phyloP scores from a whole-genome alignment of 2,888 invertebrate species.

The Nasonia oneida region DNA sequence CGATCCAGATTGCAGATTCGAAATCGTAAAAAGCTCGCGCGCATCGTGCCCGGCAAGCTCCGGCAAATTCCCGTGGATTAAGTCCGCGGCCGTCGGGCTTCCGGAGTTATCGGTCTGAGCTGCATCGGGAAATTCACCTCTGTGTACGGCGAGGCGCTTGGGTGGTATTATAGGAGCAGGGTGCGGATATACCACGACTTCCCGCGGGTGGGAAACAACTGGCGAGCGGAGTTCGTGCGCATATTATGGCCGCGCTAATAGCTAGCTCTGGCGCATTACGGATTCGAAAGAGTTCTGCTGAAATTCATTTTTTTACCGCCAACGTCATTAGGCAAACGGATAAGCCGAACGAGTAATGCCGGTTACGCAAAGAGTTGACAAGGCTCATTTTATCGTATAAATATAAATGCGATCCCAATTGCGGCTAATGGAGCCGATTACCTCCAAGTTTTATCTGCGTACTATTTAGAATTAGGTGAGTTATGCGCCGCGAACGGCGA shows the following conservation, averaged over 20 bases:
- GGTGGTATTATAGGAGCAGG: slow-evolving; percentile 41
- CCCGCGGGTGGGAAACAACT: slow-evolving; percentile 11
- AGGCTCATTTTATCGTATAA: background rate
- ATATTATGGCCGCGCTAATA: background rate
- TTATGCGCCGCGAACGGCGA: background rate
- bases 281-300: background rate
- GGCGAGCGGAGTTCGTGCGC: background rate
- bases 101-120: slow-evolving; percentile 30
- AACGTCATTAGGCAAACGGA: background rate
- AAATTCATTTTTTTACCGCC: no score
- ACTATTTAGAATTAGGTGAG: background rate
- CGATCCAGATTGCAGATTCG: slow-evolving; percentile 22
- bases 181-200: background rate
- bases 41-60: background rate
- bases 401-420: background rate
- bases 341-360: background rate
- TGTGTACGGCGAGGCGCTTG: slow-evolving; percentile 9
- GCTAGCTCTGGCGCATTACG: background rate
- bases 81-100: slow-evolving; percentile 43
- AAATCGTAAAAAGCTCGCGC: slow-evolving; percentile 24
- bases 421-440: background rate
- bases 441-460: background rate
- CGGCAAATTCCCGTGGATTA: slow-evolving; percentile 7
- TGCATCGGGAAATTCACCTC: slow-evolving; percentile 33
- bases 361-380: background rate